A percentile compares a stretch with the other conserved stretches of the same genome.
These are phyloP conservation scores for Anodontia alba DNA, from an alignment of 2,888 invertebrate genomes.

Conservation along the genomic window DNA sequence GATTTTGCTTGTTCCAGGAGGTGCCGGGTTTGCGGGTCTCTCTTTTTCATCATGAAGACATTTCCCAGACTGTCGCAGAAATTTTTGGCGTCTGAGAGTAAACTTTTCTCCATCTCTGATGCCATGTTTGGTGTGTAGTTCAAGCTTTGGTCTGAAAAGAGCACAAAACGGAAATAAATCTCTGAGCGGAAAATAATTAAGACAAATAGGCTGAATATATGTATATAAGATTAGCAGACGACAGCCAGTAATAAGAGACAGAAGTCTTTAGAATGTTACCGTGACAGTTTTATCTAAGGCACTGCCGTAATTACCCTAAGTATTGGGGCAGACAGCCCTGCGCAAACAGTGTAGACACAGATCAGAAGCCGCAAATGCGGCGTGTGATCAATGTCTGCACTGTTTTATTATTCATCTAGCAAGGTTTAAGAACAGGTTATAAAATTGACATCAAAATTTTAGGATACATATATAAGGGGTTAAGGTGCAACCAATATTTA, in stretches of 20 bases:
- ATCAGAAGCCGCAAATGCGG: no score
- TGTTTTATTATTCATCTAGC: no score
- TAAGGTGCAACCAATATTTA: no score
- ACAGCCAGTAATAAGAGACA: background rate
- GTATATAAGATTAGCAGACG: background rate
- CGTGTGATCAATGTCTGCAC: no score
- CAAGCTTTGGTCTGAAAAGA: background rate
- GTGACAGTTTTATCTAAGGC: no score
- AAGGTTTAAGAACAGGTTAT: no score
- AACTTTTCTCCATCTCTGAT: constrained; percentile 66
- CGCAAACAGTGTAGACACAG: no score
- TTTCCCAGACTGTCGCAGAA: constrained; percentile 77
- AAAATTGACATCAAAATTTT: no score
- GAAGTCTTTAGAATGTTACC: no score
- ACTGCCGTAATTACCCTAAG: no score
- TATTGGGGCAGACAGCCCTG: no score
- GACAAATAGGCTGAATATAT: constrained; percentile 3
- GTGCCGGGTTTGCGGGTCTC: constrained; percentile 78
- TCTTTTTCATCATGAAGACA: constrained; percentile 78
- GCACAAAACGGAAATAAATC: background rate
- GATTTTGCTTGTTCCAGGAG: constrained; percentile 77
- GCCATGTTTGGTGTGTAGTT: constrained; percentile 28
- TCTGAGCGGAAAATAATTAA: background rate
- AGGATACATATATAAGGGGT: no score
- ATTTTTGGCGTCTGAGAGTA: constrained; percentile 74